Evolutionary conservation across 2,113 vertebrate species (phyloP).

Genomic region (Chlamydotis undulata): DNA sequence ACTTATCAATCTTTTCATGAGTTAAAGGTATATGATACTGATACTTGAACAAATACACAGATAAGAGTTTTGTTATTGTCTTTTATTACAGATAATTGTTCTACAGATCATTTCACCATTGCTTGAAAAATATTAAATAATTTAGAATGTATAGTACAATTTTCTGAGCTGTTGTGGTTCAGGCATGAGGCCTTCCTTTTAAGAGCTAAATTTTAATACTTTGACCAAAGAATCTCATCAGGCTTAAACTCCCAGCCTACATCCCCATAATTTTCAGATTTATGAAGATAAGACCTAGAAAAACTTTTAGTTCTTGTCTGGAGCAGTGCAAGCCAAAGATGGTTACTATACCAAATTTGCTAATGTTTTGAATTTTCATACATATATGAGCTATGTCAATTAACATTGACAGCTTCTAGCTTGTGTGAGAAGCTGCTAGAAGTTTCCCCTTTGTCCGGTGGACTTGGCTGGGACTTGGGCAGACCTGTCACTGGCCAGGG

Average conservation of each 20-base stretch:
- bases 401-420: background rate
- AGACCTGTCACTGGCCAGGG: no score
- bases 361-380: background rate
- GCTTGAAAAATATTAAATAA: background rate
- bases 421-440: no score
- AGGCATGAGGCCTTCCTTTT: background rate
- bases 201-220: background rate
- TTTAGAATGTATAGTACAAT: background rate
- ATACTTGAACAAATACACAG: background rate
- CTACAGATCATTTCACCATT: background rate
- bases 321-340: background rate
- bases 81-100: background rate
- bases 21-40: background rate
- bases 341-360: background rate
- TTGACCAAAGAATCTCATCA: background rate
- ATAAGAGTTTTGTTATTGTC: background rate
- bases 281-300: background rate
- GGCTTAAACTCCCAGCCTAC: background rate
- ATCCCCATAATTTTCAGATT: background rate
- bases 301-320: background rate
- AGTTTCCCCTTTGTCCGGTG: no score
- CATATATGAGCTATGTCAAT: background rate
- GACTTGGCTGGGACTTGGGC: no score
- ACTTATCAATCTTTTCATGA: background rate
- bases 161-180: background rate